phyloP scores from a whole-genome alignment of 35 echinoderm and acorn worm species.

The Apostichopus japonicus region DNA sequence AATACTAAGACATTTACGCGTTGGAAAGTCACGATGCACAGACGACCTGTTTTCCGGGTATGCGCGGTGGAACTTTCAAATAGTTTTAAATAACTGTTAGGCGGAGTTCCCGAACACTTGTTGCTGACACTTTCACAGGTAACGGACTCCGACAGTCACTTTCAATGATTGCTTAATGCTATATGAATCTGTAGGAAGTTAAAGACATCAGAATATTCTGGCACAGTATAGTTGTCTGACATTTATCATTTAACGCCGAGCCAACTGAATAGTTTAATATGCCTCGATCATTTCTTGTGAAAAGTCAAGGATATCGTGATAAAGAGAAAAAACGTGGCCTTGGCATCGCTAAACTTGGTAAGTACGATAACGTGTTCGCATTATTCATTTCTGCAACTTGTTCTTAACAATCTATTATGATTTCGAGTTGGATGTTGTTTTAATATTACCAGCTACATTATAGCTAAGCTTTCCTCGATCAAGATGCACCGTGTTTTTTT shows the following conservation, averaged over 20 bases:
- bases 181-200: too few relatives aligned
- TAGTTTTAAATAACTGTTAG: neutral
- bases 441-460: too few relatives aligned
- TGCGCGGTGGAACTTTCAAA: conserved; percentile 31
- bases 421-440: too few relatives aligned
- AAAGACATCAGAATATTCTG: too few relatives aligned
- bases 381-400: too few relatives aligned
- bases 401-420: too few relatives aligned
- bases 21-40: neutral
- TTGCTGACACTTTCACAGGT: neutral
- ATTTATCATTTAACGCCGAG: neutral
- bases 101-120: conserved; percentile 3
- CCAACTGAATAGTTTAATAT: neutral
- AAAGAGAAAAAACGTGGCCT: conserved; percentile 43
- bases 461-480: too few relatives aligned
- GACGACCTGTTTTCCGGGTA: conserved; percentile 53
- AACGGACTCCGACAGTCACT: neutral
- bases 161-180: neutral
- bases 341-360: conserved; percentile 49
- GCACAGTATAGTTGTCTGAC: neutral
- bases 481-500: too few relatives aligned
- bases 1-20: neutral
- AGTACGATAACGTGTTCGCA: neutral
- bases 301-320: conserved; percentile 41
- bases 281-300: conserved; percentile 48